Evolutionary conservation across 2,113 vertebrate genomes (phyloP).

Genomic region (Heterocephalus glaber): DNA sequence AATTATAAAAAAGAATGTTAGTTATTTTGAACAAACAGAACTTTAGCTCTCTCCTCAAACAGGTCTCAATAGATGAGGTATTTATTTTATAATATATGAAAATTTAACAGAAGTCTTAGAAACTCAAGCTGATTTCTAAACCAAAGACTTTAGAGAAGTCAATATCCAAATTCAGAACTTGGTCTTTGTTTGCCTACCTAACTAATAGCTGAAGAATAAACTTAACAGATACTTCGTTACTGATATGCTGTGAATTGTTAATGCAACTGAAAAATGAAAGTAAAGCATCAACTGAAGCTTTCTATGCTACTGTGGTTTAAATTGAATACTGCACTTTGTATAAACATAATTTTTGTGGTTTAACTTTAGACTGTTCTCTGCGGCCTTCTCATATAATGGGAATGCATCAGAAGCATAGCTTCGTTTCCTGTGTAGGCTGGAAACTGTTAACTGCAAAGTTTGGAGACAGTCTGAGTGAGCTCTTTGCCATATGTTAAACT

Average conservation of each 20-base stretch:
- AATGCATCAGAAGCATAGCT: constrained; percentile 59
- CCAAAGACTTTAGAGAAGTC: not conserved
- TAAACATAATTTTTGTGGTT: constrained; percentile 53
- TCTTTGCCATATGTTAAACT: constrained; percentile 60
- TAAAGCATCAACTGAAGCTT: constrained; percentile 41
- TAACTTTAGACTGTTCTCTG: constrained; percentile 61
- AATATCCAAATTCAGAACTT: not conserved
- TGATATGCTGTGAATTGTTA: constrained; percentile 4
- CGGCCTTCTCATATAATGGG: constrained; percentile 34
- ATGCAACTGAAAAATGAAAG: constrained; percentile 39
- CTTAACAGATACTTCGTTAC: not conserved
- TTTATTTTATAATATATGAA: not conserved
- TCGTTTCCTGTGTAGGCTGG: constrained; percentile 67
- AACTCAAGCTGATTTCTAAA: not conserved
- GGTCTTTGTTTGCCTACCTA: not conserved
- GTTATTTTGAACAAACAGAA: not conserved
- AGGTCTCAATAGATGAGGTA: not conserved
- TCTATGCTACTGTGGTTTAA: constrained; percentile 34
- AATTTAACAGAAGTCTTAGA: not conserved
- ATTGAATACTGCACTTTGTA: constrained; percentile 10
- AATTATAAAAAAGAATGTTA: not conserved
- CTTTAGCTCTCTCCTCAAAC: not conserved
- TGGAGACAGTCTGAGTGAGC: constrained; percentile 55
- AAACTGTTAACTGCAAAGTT: constrained; percentile 67
- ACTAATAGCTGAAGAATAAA: not conserved